Conservation (phyloP, 2,888 invertebrate species). For the Zhuqinia jingwanae region DNA sequence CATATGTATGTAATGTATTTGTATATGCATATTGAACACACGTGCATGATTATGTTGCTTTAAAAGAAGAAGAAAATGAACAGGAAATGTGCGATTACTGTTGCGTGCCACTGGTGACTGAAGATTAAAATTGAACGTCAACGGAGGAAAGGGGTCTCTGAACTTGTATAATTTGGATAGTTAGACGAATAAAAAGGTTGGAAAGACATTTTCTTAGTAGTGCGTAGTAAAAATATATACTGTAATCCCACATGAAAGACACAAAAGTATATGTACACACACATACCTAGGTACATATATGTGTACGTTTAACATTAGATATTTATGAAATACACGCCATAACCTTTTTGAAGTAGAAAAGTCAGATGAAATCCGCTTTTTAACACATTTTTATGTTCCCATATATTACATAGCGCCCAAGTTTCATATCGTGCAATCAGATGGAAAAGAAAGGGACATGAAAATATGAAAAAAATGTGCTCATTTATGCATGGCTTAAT, state of each 20-base stretch:
- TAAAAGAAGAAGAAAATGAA: conserved; percentile 21
- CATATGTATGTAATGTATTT: not conserved
- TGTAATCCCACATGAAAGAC: too few relatives aligned
- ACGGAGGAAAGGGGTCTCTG: conserved; percentile 19
- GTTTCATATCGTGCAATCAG: conserved; percentile 43
- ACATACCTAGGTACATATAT: too few relatives aligned
- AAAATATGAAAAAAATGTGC: conserved; percentile 24
- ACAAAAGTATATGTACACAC: too few relatives aligned
- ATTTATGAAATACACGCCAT: not conserved
- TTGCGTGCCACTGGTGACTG: conserved; percentile 31
- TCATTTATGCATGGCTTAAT: conserved; percentile 60
- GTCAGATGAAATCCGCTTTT: not conserved
- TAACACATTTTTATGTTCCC: not conserved
- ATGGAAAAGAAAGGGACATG: not conserved
- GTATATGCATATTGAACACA: not conserved
- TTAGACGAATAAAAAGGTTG: not conserved
- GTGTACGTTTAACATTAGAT: not conserved
- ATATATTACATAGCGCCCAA: too few relatives aligned
- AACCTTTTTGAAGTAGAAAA: too few relatives aligned
- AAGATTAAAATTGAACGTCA: conserved; percentile 21
- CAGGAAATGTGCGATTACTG: conserved; percentile 45
- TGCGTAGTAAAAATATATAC: too few relatives aligned
- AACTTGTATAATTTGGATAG: conserved; percentile 2
- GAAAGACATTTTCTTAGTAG: too few relatives aligned
- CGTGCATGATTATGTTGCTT: not conserved